Evolutionary conservation across 1,140 invertebrate species (phyloP).

Genomic region (Cataglyphis hispanica): DNA sequence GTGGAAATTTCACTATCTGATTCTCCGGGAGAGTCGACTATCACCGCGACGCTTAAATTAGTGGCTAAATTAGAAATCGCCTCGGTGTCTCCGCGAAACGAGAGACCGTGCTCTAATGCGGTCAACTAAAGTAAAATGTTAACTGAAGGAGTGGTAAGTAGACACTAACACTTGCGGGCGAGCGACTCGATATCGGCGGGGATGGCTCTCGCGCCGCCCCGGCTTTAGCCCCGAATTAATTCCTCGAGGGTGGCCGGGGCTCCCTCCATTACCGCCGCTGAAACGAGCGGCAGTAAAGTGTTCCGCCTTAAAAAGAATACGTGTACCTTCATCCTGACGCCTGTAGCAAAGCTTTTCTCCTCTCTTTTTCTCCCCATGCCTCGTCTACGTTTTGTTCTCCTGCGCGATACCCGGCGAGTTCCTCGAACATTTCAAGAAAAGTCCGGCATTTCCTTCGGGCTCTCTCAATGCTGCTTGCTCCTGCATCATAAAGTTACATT

Average conservation of each 20-base stretch:
- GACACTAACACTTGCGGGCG: slow-evolving; percentile 66
- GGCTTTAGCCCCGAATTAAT: slow-evolving; percentile 76
- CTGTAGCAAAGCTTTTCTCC: slow-evolving; percentile 57
- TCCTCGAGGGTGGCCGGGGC: slow-evolving; percentile 62
- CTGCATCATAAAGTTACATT: slow-evolving; percentile 55
- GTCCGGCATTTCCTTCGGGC: slow-evolving; percentile 44
- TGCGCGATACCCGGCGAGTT: slow-evolving; percentile 32
- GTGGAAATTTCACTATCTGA: slow-evolving; percentile 31
- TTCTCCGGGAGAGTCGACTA: slow-evolving; percentile 7
- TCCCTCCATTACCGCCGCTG: slow-evolving; percentile 73
- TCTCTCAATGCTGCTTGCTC: slow-evolving; percentile 9
- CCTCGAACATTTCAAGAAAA: slow-evolving; percentile 44
- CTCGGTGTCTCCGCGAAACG: neutral
- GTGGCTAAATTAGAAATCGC: slow-evolving; percentile 71
- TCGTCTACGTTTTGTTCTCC: neutral
- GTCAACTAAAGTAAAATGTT: slow-evolving; percentile 63
- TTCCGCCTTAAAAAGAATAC: slow-evolving; percentile 76
- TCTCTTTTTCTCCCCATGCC: neutral
- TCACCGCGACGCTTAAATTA: slow-evolving; percentile 41
- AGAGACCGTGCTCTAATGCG: slow-evolving; percentile 41
- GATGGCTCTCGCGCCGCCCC: slow-evolving; percentile 49
- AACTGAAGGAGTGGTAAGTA: slow-evolving; percentile 70
- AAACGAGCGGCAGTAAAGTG: slow-evolving; percentile 73
- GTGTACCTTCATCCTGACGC: slow-evolving; percentile 64
- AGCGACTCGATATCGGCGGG: slow-evolving; percentile 73